Evolutionary conservation across 2,797 vertebrate genomes (phyloP).

Genomic region (Sebastes oblongus): DNA sequence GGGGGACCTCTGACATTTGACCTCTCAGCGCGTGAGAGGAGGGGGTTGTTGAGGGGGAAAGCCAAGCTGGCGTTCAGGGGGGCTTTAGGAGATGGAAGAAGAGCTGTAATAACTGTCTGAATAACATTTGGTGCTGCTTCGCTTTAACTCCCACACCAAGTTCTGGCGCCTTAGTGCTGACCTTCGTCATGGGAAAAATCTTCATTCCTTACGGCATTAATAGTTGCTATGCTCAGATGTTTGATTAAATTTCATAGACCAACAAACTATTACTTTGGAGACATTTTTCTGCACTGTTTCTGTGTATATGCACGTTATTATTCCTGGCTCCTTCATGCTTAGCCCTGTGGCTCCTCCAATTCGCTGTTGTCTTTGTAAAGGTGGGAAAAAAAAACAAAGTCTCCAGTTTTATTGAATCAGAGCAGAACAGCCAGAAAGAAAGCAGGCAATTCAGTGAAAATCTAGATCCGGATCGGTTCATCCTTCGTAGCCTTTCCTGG

Average conservation of each 20-base stretch:
- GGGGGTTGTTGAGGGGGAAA: constrained; percentile 57
- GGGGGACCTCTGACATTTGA: constrained; percentile 85
- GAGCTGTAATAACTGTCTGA: constrained; percentile 60
- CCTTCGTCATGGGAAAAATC: neutral
- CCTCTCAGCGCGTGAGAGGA: constrained; percentile 77
- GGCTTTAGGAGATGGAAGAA: constrained; percentile 55
- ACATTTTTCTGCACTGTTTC: constrained; percentile 2
- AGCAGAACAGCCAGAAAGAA: constrained; percentile 17
- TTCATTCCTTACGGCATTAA: neutral
- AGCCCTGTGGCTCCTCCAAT: constrained; percentile 20
- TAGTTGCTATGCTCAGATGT: neutral
- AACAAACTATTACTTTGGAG: constrained; percentile 12
- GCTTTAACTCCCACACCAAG: constrained; percentile 9
- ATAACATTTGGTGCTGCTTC: constrained; percentile 6
- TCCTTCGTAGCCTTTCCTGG: constrained; percentile 7
- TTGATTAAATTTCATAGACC: neutral
- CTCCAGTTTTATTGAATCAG: constrained; percentile 22
- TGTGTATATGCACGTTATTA: constrained; percentile 19
- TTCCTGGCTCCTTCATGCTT: neutral
- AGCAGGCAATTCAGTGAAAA: neutral
- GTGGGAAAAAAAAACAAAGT: constrained; percentile 6
- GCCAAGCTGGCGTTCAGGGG: constrained; percentile 59
- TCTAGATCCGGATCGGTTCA: constrained; percentile 19
- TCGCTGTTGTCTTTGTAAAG: constrained; percentile 34
- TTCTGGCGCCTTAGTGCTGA: neutral